Evolutionary conservation across 1,140 invertebrate species (phyloP), one percentile per base, ranked within the genome.

Genomic region (Antheraea pernyi): DNA sequence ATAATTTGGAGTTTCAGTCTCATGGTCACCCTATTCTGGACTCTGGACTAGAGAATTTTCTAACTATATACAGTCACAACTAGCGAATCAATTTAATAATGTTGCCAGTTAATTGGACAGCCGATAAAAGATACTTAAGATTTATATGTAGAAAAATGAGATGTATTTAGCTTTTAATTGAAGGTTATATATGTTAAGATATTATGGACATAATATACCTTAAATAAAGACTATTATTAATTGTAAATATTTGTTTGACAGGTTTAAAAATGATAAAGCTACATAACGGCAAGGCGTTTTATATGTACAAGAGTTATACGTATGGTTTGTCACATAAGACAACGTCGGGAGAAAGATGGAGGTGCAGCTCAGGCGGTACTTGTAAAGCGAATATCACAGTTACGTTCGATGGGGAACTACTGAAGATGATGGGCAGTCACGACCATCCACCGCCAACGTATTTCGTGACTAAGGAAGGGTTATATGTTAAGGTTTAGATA

Each of bases 311-410:
- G 3, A 3, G 36, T 10, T 74, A 74, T 18, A 68, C 69, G 10
- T 74, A 67, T 46, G 37, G 39, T 6, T 30, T 67, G 4, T 4
- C 30, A 11, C 10, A 37, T 5, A 39, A n/a, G 0, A 65, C 36
- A 18, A 70, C 46, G 22, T 39, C 7, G 6, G 39, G 61, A 3
- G 19, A 13, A 7, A 46, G 62, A n/a, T 75, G 69, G 67, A 62
- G 66, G 0, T 75, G 73, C 60, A 68, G 18, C 30, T 46, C 46
- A 0, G 48, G 67, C 0, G 16, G 16, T 13, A n/a, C 9, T 16
- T 75, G 69, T 19, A 71, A 69, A 6, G 69, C 70, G 0, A 65
- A 42, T 16, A 63, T 75, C 1, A 59, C 62, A 8, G 19, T 75
- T n/a, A 61, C 37, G 3, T 42, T 22, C 37, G 48, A 65, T 19